Evolutionary conservation across 2,797 vertebrate genomes (phyloP), one percentile per base, ranked within the genome.

Genomic region (Artibeus lituratus): DNA sequence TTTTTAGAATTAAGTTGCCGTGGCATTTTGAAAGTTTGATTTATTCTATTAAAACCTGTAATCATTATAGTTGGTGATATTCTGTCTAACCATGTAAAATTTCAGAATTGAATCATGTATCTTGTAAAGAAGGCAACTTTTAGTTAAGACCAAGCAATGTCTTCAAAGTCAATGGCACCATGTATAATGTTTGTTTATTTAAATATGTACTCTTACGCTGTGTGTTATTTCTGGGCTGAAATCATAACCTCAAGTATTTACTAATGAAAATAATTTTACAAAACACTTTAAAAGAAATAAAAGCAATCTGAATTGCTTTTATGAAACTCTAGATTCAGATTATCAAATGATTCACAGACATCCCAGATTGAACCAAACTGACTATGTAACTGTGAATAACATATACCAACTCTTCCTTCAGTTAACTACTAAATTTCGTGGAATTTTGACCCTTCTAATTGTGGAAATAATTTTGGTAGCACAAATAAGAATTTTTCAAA

Each of bases 1-100:
- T 74, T 69, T 65, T 95, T 95, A 84, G 7, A 95, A 81, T 86
- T 81, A 80, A 87, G 29, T 94, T 95, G 21, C 18, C 82, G 84
- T 80, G 19, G 59, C 21, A 21, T 81, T 92, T 85, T 85, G 76
- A 84, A 76, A 59, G 9, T 53, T 65, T 84, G 39, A 59, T 39
- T 82, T 72, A 65, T 15, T 69, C 2, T 39, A 16, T 81, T 69
- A 32, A 72, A 59, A 47, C 10, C 76, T 14, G n/a, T 51, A 81
- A 90, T 77, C 90, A 53, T 91, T 16, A 18, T 29, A 85, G 12
- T 47, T 90, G 32, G 9, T 44, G 16, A 14, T 72, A 92, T 95
- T 84, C 12, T 83, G 21, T 26, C 12, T 85, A 59, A 57, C 7
- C n/a, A 94, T 59, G 24, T 3, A 39, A 88, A 81, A 90, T 87